Evolutionary conservation across 2,888 invertebrate species (phyloP).

Genomic region (Philaethria dido): DNA sequence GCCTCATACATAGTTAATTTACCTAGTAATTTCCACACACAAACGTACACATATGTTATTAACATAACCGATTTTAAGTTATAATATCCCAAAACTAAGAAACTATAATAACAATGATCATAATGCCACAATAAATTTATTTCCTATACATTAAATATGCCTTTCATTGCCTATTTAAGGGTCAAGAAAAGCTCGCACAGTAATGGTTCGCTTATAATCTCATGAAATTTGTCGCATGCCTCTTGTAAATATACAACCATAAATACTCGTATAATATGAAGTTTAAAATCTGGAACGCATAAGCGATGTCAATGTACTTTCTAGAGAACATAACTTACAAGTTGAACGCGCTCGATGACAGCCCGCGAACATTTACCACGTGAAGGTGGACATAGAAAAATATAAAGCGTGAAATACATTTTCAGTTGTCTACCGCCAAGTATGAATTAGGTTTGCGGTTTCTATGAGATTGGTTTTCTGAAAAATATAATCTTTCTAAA

Average conservation of each 20-base stretch:
- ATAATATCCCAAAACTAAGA: too few relatives aligned
- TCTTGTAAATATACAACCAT: slow-evolving; percentile 36
- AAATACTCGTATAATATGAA: slow-evolving; percentile 43
- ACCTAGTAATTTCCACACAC: too few relatives aligned
- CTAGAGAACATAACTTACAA: slow-evolving; percentile 61
- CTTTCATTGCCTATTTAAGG: not conserved
- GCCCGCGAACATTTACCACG: slow-evolving; percentile 41
- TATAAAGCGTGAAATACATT: slow-evolving; percentile 22
- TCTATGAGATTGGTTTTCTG: not conserved
- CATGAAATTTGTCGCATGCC: slow-evolving; percentile 41
- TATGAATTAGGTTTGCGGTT: not conserved
- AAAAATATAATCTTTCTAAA: not conserved
- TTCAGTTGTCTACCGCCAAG: not conserved
- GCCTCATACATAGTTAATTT: too few relatives aligned
- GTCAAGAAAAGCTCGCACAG: too few relatives aligned
- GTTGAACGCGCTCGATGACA: slow-evolving; percentile 51
- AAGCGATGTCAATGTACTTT: slow-evolving; percentile 52
- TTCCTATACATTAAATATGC: not conserved
- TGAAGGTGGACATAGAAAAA: slow-evolving; percentile 28
- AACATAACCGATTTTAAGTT: too few relatives aligned
- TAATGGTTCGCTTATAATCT: slow-evolving; percentile 34
- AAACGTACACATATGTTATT: too few relatives aligned
- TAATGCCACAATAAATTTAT: not conserved
- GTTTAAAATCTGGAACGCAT: slow-evolving; percentile 42
- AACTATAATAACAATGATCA: not conserved